Evolutionary conservation across 2,797 vertebrate species (phyloP), one percentile per base, ranked within the genome.

Genomic region (Echiichthys vipera): DNA sequence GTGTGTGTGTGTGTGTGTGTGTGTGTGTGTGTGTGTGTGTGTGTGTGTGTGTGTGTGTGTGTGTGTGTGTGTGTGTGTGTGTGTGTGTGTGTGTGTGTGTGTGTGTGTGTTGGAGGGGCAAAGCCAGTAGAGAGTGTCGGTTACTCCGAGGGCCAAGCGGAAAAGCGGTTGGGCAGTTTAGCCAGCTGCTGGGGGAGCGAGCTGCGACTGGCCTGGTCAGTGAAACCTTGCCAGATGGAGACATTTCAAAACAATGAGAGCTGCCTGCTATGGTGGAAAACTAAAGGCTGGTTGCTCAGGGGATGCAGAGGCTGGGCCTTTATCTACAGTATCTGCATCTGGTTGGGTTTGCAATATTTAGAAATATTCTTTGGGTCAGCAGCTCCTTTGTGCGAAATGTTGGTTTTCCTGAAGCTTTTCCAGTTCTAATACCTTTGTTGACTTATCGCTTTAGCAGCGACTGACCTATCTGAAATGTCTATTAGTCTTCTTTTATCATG

Each of bases 141-240:
- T 95, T 95, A 90, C 89, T 90, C 68, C 42, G 53, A 89, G 69
- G 88, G 74, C 83, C 89, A 84, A 83, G 89, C 79, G 49, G 77
- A 85, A 86, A 84, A 92, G 92, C 92, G 84, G 91, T 93, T 95
- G 93, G 95, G 86, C 94, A 94, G 95, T 95, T 95, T 94, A 84
- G 88, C 92, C 95, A 95, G 94, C 95, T 95, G 95, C 93, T 89
- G 80, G 72, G 89, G 86, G 77, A 88, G 84, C 72, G 40, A 81
- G 87, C 81, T 64, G 36, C 24, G 85, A 74, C 83, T 36, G 67
- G 85, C 74, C 89, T 82, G 91, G 91, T 92, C 92, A 93, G 91
- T 91, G 91, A 94, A 93, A 92, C 85, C 92, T 93, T 84, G 84
- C 90, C 95, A 95, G 94, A 95, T 95, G 95, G 95, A 94, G 88